phyloP scores from a whole-genome alignment of 2,797 vertebrate genomes.

The Muscicapa comitata region DNA sequence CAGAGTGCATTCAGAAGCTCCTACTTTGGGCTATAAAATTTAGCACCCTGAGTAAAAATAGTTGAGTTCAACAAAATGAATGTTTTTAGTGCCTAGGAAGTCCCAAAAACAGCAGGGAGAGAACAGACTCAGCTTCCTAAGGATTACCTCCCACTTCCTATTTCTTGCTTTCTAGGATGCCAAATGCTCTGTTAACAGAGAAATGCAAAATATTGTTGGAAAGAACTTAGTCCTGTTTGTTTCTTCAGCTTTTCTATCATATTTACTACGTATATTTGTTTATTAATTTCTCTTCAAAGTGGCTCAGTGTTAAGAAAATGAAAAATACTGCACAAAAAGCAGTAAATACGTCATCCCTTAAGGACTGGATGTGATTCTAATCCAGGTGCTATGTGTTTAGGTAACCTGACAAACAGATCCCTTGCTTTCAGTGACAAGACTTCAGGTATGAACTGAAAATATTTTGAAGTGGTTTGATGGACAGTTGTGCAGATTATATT shows the following conservation, averaged over 20 bases:
- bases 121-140: background rate
- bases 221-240: background rate
- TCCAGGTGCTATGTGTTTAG: accelerated
- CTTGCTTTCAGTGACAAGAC: background rate
- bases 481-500: background rate
- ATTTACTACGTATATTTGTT: background rate
- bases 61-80: background rate
- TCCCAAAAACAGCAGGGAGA: background rate
- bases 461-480: background rate
- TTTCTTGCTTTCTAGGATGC: background rate
- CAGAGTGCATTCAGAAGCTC: background rate
- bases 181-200: background rate
- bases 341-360: background rate
- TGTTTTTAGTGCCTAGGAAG: background rate
- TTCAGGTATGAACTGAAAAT: background rate
- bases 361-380: background rate
- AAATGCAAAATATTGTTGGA: background rate
- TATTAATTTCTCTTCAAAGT: background rate
- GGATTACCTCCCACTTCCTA: background rate
- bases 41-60: background rate
- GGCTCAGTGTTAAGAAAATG: accelerated
- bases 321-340: background rate
- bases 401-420: background rate
- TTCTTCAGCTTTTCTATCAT: background rate
- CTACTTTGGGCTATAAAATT: background rate